These are phyloP conservation scores for Dolichallabes microphthalmus DNA, from an alignment of 2,113 vertebrate species.

Conservation along the genomic window DNA sequence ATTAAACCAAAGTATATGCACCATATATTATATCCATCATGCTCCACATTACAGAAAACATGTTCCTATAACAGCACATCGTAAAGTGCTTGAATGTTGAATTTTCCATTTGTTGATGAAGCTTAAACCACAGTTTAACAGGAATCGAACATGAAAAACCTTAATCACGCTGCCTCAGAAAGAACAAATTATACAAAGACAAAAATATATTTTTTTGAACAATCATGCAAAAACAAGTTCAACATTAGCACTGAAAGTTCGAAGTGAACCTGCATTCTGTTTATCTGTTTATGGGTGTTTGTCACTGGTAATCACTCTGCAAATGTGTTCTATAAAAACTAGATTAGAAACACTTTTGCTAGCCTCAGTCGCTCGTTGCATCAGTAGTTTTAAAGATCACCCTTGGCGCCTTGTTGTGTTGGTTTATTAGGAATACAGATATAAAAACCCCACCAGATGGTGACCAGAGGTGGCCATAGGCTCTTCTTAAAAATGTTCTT, in stretches of 20 bases:
- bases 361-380: neutral
- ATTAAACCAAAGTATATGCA: too few species aligned
- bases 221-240: neutral
- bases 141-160: neutral
- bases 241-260: neutral
- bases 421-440: neutral
- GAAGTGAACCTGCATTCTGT: neutral
- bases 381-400: neutral
- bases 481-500: slow-evolving; percentile 30
- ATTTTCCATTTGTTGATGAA: neutral
- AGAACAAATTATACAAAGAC: neutral
- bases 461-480: neutral
- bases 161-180: neutral
- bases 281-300: neutral
- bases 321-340: neutral
- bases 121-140: neutral
- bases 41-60: too few species aligned
- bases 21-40: too few species aligned
- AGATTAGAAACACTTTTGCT: neutral
- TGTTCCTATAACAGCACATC: too few species aligned
- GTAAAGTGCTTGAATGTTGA: too few species aligned
- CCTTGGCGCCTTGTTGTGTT: neutral
- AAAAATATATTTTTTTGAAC: neutral
- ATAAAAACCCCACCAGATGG: slow-evolving; percentile 21
- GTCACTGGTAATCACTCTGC: too few species aligned